Conservation (phyloP, 2,888 invertebrate genomes). For the Scaptomyza tumidula region DNA sequence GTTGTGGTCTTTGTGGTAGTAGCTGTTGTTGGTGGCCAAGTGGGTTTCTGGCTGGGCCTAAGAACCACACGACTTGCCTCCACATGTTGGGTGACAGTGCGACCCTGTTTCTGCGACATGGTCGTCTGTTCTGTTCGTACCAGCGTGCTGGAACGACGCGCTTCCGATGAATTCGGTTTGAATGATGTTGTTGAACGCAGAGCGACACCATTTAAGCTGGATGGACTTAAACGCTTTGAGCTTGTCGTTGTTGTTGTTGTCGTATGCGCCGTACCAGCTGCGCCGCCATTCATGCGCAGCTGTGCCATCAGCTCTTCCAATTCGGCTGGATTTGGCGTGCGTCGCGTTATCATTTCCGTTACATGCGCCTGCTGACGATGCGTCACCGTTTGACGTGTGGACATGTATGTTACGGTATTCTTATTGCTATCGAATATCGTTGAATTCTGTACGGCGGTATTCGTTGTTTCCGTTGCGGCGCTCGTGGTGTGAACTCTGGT, state of each 20-base stretch:
- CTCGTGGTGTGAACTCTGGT: slow-evolving; percentile 75
- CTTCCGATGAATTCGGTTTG: slow-evolving; percentile 40
- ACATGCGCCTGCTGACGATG: slow-evolving; percentile 74
- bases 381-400: slow-evolving; percentile 81
- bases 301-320: slow-evolving; percentile 70
- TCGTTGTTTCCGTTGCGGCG: slow-evolving; percentile 77
- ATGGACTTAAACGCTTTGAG: slow-evolving; percentile 38
- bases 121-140: slow-evolving; percentile 71
- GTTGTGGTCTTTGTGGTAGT: slow-evolving; percentile 19
- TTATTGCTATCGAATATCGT: slow-evolving; percentile 76
- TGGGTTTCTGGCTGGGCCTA: slow-evolving; percentile 32
- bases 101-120: slow-evolving; percentile 75
- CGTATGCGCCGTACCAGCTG: slow-evolving; percentile 9
- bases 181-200: slow-evolving; percentile 58
- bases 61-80: slow-evolving; percentile 65
- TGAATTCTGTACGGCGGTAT: slow-evolving; percentile 77
- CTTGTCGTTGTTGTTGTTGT: slow-evolving; percentile 25
- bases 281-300: slow-evolving; percentile 45
- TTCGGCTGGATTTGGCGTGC: slow-evolving; percentile 75
- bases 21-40: slow-evolving; percentile 42
- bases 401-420: slow-evolving; percentile 68
- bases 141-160: slow-evolving; percentile 67
- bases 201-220: slow-evolving; percentile 52
- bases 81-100: slow-evolving; percentile 69
- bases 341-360: slow-evolving; percentile 74